phyloP scores from a whole-genome alignment of 92 coral and sea anemone species.

The Chrysogorgia sp. region DNA sequence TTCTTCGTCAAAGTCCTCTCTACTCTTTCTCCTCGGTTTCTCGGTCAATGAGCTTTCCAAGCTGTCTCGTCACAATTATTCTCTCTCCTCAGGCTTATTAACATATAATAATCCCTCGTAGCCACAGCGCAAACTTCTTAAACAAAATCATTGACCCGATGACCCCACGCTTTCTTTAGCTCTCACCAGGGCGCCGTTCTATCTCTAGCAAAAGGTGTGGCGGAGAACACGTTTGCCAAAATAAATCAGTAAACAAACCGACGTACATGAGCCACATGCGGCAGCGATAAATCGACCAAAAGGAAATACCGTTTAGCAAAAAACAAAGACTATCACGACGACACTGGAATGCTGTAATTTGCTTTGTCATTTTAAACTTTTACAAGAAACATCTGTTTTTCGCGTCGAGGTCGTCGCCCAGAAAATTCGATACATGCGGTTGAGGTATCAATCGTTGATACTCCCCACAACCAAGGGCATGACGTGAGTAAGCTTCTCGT shows the following conservation, averaged over 20 bases:
- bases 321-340: not conserved
- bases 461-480: no score
- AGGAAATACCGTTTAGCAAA: not conserved
- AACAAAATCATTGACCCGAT: constrained; percentile 21
- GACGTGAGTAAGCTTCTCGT: no score
- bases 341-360: no score
- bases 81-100: not conserved
- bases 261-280: no score
- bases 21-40: not conserved
- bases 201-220: not conserved
- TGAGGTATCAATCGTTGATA: no score
- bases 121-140: not conserved
- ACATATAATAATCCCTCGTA: not conserved
- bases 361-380: no score
- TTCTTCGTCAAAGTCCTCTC: not conserved
- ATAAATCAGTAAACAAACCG: not conserved
- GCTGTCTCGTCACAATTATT: not conserved
- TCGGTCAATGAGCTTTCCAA: not conserved
- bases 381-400: no score
- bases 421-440: no score
- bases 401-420: no score
- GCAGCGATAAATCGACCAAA: not conserved
- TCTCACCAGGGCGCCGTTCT: not conserved
- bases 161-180: constrained; percentile 15
- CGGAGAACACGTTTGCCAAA: not conserved